phyloP scores from a whole-genome alignment of 2,888 invertebrate genomes.

The Dusona sp. region DNA sequence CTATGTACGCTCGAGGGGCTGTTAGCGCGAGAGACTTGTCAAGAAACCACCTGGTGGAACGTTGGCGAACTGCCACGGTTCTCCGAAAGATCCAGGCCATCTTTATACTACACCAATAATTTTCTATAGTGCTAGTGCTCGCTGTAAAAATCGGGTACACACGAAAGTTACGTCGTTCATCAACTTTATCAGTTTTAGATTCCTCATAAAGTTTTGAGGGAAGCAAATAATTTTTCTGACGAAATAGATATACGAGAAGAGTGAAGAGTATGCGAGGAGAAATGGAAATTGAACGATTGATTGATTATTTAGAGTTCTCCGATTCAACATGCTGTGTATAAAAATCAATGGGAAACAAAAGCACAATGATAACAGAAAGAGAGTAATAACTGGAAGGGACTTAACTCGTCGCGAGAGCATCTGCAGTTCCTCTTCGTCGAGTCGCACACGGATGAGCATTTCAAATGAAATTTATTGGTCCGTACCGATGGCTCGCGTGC shows the following conservation, averaged over 20 bases:
- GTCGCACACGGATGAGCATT: conserved; percentile 57
- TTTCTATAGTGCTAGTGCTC: not conserved
- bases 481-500: conserved; percentile 47
- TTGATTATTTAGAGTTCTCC: not conserved
- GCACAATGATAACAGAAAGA: conserved; percentile 15
- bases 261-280: not conserved
- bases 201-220: not conserved
- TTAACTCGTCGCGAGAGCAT: conserved; percentile 54
- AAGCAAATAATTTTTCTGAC: not conserved
- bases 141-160: not conserved
- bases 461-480: conserved; percentile 65
- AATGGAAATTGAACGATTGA: not conserved
- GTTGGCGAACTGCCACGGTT: not conserved
- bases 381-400: conserved; percentile 27
- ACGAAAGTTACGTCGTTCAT: not conserved
- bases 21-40: not conserved
- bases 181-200: not conserved
- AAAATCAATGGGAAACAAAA: conserved; percentile 42
- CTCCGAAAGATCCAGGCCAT: not conserved
- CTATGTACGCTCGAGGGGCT: not conserved
- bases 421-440: conserved; percentile 56
- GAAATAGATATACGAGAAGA: not conserved
- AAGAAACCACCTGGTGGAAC: conserved; percentile 6
- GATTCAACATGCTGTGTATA: not conserved
- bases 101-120: not conserved